Conservation (phyloP, 2,888 invertebrate species). For the Tetragonisca angustula region DNA sequence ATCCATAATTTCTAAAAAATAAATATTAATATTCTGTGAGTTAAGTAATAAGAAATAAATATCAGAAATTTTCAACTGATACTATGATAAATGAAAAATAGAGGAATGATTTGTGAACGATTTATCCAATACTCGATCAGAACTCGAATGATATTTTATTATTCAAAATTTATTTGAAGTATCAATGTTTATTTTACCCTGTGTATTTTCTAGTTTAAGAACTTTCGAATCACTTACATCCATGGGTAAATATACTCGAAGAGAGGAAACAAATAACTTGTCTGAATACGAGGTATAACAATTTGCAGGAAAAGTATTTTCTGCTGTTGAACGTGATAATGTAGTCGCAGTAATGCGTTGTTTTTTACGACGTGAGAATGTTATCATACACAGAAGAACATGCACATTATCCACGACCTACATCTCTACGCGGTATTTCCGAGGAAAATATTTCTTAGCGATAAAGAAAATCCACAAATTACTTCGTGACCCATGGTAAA, state of each 20-base stretch:
- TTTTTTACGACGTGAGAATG: conserved; percentile 24
- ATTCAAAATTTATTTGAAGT: no score
- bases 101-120: no score
- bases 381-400: neutral
- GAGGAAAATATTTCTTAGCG: conserved; percentile 5
- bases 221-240: neutral
- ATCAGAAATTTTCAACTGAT: no score
- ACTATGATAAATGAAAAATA: no score
- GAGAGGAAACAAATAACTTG: neutral
- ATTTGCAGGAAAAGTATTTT: neutral
- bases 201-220: neutral
- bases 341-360: conserved; percentile 16
- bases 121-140: no score
- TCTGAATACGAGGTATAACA: neutral
- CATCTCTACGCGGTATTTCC: neutral
- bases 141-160: no score
- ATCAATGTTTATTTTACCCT: no score
- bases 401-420: conserved; percentile 27
- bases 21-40: no score
- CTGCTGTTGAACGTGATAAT: conserved; percentile 14
- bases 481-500: neutral
- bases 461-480: conserved; percentile 7
- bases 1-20: no score
- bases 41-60: no score
- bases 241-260: neutral